Evolutionary conservation across 1,140 invertebrate genomes (phyloP), one percentile per base, ranked within the genome.

Genomic region (Leptopilina boulardi): DNA sequence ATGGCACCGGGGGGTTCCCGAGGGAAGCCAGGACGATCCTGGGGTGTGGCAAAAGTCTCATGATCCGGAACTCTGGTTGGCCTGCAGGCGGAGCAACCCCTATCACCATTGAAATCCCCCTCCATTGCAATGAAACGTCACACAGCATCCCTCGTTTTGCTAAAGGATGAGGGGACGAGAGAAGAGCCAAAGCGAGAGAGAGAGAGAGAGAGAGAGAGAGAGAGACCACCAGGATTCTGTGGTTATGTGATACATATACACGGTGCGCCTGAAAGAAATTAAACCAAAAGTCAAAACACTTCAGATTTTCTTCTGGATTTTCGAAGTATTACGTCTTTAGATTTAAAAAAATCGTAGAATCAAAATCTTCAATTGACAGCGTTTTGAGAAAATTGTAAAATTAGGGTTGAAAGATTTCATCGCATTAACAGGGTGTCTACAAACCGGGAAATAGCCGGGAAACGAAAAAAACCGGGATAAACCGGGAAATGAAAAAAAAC

Each of bases 1-100:
- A 90, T 91, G 89, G 86, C 88, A 89, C 87, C 82, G 84, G n/a
- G n/a, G n/a, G n/a, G 83, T 87, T 89, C 89, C 87, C 83, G 82
- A 84, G 87, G 86, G 86, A 87, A 83, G 84, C 85, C 76, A 83
- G 85, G 87, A 90, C 85, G 83, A 87, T 88, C 75, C 84, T 83
- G 86, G 89, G 90, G 89, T 91, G 90, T 91, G 90, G 90, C 89
- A 85, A 86, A 38, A 78, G 74, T 81, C 78, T 82, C 82, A 86
- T 84, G 84, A 81, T 87, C 77, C 88, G 84, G 84, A 83, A 85
- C 80, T 85, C 88, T 89, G 89, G 90, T 91, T 91, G 90, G 89
- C 85, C 83, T 89, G 87, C 87, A 85, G 90, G 90, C 90, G 90
- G 90, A 89, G 90, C 90, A 80, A 91, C 88, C 90, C 90, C 89